Conservation (phyloP, 2,888 invertebrate species). For the Halictus ligatus region DNA sequence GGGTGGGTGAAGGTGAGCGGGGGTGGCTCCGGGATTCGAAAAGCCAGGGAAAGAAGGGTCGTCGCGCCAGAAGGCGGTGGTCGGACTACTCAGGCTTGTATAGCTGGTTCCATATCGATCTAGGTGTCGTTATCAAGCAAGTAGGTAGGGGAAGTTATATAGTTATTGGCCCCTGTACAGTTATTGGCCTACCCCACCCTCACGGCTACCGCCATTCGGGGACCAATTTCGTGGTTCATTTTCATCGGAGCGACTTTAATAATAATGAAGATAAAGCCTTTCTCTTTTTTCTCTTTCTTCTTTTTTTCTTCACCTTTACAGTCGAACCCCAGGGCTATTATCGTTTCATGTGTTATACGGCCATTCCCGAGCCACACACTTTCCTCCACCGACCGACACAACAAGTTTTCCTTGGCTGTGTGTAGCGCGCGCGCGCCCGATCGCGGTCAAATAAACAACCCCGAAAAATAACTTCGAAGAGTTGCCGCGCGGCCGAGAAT, state of each 20-base stretch:
- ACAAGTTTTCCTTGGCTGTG: constrained; percentile 16
- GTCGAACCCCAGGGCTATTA: constrained; percentile 49
- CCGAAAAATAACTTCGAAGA: constrained; percentile 24
- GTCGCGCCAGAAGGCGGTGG: constrained; percentile 41
- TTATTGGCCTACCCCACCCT: constrained; percentile 62
- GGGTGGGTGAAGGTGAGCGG: background rate
- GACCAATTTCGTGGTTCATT: constrained; percentile 74
- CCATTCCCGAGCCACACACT: constrained; percentile 9
- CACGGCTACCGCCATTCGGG: constrained; percentile 65
- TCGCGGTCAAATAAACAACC: constrained; percentile 31
- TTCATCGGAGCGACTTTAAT: constrained; percentile 71
- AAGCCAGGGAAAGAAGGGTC: constrained; percentile 50
- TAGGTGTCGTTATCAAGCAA: constrained; percentile 70
- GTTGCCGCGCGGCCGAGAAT: background rate
- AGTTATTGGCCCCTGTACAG: constrained; percentile 74
- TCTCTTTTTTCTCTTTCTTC: constrained; percentile 9
- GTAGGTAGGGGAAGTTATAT: constrained; percentile 66
- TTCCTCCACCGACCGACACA: constrained; percentile 7
- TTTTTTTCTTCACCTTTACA: background rate
- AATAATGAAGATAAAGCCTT: constrained; percentile 71
- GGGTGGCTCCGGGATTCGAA: constrained; percentile 11
- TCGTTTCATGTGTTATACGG: constrained; percentile 48
- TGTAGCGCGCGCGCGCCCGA: background rate
- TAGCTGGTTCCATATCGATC: constrained; percentile 71
- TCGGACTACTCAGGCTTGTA: constrained; percentile 31